Conservation (phyloP, 2,797 vertebrate genomes). For the Steatocranus sp. region DNA sequence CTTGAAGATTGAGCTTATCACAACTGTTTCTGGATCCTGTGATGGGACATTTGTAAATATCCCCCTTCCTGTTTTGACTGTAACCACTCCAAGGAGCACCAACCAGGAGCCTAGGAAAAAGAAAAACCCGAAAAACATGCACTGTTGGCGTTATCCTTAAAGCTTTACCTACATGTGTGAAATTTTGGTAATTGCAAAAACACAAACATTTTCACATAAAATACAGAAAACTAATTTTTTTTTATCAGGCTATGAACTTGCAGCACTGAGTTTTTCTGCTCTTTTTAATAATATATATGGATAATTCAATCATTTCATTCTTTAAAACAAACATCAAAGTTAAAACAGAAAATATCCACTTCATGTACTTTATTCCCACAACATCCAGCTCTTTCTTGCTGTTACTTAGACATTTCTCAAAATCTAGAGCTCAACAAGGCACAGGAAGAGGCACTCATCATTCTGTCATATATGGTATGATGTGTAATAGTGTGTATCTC, state of each 20-base stretch:
- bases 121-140: slow-evolving; percentile 5
- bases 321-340: not conserved
- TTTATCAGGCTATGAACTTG: not conserved
- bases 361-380: not conserved
- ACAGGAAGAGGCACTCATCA: not conserved
- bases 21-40: slow-evolving; percentile 65
- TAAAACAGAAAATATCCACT: not conserved
- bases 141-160: not conserved
- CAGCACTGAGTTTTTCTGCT: not conserved
- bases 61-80: slow-evolving; percentile 82
- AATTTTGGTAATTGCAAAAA: not conserved
- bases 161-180: not conserved
- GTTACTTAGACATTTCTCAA: not conserved
- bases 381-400: not conserved
- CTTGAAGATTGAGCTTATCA: slow-evolving; percentile 82
- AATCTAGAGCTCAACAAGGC: not conserved
- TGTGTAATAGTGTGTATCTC: not conserved
- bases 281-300: not conserved
- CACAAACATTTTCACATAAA: not conserved
- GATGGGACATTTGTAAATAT: slow-evolving; percentile 85
- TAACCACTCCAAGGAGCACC: slow-evolving; percentile 89
- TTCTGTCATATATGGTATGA: not conserved
- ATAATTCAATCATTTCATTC: not conserved
- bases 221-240: not conserved
- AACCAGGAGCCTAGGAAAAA: slow-evolving; percentile 82